phyloP scores from a whole-genome alignment of 2,113 vertebrate species.

The Salvelinus alpinus region DNA sequence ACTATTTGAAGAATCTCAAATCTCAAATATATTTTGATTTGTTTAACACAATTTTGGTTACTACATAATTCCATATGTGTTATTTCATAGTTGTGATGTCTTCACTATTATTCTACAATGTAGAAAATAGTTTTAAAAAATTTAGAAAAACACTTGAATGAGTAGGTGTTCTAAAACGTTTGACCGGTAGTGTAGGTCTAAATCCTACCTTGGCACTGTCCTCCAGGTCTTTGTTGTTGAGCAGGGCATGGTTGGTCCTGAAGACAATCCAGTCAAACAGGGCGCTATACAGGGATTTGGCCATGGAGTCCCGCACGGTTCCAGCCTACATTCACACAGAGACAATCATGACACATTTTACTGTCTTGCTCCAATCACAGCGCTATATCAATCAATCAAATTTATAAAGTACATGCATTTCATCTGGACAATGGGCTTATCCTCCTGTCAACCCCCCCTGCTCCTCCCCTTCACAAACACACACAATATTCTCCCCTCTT shows the following conservation, averaged over 20 bases:
- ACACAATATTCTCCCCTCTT: background rate
- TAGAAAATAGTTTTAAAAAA: no score
- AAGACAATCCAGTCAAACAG: conserved; percentile 98
- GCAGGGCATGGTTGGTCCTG: conserved; percentile 93
- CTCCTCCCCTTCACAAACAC: conserved; percentile 7
- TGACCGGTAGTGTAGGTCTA: background rate
- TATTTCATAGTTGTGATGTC: no score
- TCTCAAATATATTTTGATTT: no score
- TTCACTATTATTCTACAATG: no score
- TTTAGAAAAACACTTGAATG: no score
- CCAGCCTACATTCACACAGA: conserved; percentile 77
- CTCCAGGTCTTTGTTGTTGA: conserved; percentile 92
- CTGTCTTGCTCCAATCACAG: background rate
- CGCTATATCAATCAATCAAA: background rate
- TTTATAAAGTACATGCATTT: background rate
- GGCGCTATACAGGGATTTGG: conserved; percentile 92
- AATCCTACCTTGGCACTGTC: conserved; percentile 84
- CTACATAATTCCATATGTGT: no score
- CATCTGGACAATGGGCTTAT: background rate
- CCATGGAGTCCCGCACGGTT: conserved; percentile 95
- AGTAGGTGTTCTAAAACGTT: no score
- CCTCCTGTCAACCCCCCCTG: background rate
- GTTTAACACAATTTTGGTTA: no score
- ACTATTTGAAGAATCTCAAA: no score
- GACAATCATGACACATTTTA: background rate